Evolutionary conservation across 2,888 invertebrate species (phyloP), one percentile per base, ranked within the genome.

Genomic region (Xestia c-nigrum): DNA sequence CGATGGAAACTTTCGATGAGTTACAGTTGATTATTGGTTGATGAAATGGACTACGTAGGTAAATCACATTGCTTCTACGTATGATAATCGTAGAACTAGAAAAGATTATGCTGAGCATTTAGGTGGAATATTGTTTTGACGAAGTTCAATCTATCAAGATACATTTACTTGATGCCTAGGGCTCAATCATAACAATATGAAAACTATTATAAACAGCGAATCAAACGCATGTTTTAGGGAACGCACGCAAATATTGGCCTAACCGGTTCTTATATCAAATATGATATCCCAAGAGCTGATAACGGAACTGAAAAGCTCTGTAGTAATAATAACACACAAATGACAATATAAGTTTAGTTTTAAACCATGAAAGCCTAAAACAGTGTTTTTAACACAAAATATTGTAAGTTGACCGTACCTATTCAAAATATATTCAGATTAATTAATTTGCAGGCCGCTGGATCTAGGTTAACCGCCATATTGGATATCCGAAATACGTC

Each of bases 401-500:
- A 50, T 24, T 76, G 24, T 38, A 38, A 52, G n/a, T n/a, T 31
- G 31, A 31, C 50, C 10, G 38, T 46, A 31, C 16, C 31, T 59
- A 43, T 57, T n/a, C 43, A 43, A 78, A 57, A 57, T 64, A 78
- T 40, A 31, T 31, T 2, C 24, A 55, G 14, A 47, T 43, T 43
- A 50, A 72, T 72, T 79, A 16, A 24, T 72, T 50, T 38, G 16
- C 14, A 79, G 21, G 16, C 47, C 47, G 43, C 63, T 64, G 21
- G 24, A 16, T 80, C 21, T 21, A 19, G 70, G 47, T 19, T 55
- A 78, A 24, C 71, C 47, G 47, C 31, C 46, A 50, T 50, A 64
- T 71, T 80, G 55, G 31, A 63, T 47, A 47, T 65, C 43, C 55
- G 24, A 47, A 78, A 78, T 68, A 55, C n/a, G 21, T 47, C 38